These are phyloP conservation scores for Diplodus puntazzo DNA, from an alignment of 2,797 vertebrate species.

Conservation along the genomic window DNA sequence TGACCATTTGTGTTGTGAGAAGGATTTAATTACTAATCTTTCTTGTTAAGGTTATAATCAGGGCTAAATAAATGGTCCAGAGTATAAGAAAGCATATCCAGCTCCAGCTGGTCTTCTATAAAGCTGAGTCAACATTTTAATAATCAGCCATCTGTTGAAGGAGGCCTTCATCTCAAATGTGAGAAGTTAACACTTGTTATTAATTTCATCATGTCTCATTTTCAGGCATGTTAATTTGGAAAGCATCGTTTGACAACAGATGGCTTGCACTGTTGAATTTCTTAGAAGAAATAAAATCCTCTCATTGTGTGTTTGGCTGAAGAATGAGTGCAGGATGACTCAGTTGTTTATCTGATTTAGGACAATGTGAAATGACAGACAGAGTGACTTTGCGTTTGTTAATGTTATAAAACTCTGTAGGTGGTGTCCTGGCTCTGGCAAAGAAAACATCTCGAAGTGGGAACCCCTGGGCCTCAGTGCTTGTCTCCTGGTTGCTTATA, in stretches of 20 bases:
- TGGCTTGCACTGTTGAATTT: slow-evolving; percentile 68
- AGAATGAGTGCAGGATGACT: slow-evolving; percentile 56
- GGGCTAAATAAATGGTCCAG: slow-evolving; percentile 32
- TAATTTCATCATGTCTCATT: slow-evolving; percentile 63
- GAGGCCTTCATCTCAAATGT: slow-evolving; percentile 51
- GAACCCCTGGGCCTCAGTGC: slow-evolving; percentile 89
- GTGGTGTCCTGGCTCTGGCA: slow-evolving; percentile 81
- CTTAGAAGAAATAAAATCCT: slow-evolving; percentile 37
- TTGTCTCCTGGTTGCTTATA: slow-evolving; percentile 88
- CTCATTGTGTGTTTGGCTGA: slow-evolving; percentile 55
- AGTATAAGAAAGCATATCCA: slow-evolving; percentile 37
- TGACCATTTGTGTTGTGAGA: slow-evolving; percentile 12
- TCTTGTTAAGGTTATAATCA: slow-evolving; percentile 30
- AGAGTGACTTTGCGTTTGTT: slow-evolving; percentile 47
- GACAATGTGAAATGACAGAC: slow-evolving; percentile 47
- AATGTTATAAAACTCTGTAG: slow-evolving; percentile 66
- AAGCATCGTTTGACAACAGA: slow-evolving; percentile 67
- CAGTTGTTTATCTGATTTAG: slow-evolving; percentile 63
- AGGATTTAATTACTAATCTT: slow-evolving; percentile 7
- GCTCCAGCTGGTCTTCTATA: slow-evolving; percentile 47
- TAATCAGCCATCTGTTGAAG: slow-evolving; percentile 63
- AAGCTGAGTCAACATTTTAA: slow-evolving; percentile 56
- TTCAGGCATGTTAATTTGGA: slow-evolving; percentile 64
- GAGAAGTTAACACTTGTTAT: slow-evolving; percentile 68
- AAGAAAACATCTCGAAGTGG: slow-evolving; percentile 85